Percentiles rank a stretch among this genome's conserved stretches.
These are phyloP conservation scores for Cossypha niveicapilla DNA, from an alignment of 2,797 vertebrate genomes.

Conservation along the genomic window DNA sequence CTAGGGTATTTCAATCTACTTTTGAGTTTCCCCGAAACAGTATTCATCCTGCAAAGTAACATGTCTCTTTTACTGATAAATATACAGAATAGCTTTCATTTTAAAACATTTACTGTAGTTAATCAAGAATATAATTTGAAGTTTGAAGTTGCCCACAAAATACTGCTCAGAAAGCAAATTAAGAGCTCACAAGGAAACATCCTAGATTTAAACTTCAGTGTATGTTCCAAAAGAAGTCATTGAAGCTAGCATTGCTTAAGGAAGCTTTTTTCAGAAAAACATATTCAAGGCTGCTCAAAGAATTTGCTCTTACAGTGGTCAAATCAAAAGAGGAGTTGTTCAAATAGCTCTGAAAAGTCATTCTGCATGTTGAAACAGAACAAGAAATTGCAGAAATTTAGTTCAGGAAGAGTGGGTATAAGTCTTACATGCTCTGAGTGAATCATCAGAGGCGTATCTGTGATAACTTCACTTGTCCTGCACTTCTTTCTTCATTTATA, in stretches of 20 bases:
- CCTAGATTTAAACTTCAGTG: background rate
- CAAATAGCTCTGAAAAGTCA: background rate
- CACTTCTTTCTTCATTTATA: background rate
- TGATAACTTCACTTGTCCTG: background rate
- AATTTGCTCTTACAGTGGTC: background rate
- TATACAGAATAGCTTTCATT: background rate
- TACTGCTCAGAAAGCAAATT: background rate
- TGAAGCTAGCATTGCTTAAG: background rate
- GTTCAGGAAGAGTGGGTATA: background rate
- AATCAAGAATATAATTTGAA: background rate
- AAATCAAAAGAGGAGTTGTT: background rate
- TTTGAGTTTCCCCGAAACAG: background rate
- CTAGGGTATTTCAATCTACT: background rate
- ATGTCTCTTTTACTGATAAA: background rate
- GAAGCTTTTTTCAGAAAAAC: background rate
- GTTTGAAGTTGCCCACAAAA: background rate
- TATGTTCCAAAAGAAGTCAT: background rate
- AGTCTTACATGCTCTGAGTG: background rate
- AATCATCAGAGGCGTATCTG: background rate
- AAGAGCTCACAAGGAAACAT: background rate
- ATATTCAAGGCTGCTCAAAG: background rate
- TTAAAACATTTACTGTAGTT: background rate
- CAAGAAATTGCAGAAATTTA: background rate
- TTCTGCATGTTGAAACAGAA: background rate
- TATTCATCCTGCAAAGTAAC: background rate